Percentiles rank a stretch among this genome's conserved stretches.
These are phyloP conservation scores for Hybognathus amarus DNA, from an alignment of 2,797 vertebrate genomes.

Conservation along the genomic window DNA sequence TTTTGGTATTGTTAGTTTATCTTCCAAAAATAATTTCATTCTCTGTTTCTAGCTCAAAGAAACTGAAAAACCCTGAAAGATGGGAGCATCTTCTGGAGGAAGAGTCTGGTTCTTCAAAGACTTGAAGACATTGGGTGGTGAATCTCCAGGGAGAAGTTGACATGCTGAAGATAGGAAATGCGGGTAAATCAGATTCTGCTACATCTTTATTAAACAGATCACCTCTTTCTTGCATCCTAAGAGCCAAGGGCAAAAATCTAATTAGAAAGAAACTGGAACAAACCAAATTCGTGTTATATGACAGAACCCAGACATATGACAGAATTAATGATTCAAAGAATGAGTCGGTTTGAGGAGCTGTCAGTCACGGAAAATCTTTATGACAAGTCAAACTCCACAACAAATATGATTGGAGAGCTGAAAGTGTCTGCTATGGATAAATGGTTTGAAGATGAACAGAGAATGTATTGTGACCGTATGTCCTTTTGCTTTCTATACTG, in stretches of 20 bases:
- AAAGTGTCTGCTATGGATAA: background rate
- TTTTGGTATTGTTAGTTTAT: slow-evolving; percentile 43
- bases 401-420: slow-evolving; percentile 1
- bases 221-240: slow-evolving; percentile 23
- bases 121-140: background rate
- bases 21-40: slow-evolving; percentile 44
- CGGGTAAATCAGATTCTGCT: slow-evolving; percentile 13
- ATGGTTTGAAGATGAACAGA: background rate
- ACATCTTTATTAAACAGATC: slow-evolving; percentile 43
- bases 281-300: slow-evolving; percentile 1
- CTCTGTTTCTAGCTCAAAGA: slow-evolving; percentile 33
- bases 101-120: slow-evolving; percentile 40
- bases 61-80: slow-evolving; percentile 36
- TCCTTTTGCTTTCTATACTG: background rate
- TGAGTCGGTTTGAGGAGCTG: background rate
- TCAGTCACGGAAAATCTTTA: slow-evolving; percentile 11
- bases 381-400: slow-evolving; percentile 7
- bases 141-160: slow-evolving; percentile 48
- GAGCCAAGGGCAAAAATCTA: slow-evolving; percentile 28
- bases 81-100: slow-evolving; percentile 45
- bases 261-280: slow-evolving; percentile 32
- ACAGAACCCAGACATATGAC: slow-evolving; percentile 22
- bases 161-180: slow-evolving; percentile 38
- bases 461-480: background rate
- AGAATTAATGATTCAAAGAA: slow-evolving; percentile 20